A percentile compares a stretch with the other conserved stretches of the same genome.
Conservation (phyloP, 64 coral and sea anemone species). For the Dendrophyllia cribrosa region DNA sequence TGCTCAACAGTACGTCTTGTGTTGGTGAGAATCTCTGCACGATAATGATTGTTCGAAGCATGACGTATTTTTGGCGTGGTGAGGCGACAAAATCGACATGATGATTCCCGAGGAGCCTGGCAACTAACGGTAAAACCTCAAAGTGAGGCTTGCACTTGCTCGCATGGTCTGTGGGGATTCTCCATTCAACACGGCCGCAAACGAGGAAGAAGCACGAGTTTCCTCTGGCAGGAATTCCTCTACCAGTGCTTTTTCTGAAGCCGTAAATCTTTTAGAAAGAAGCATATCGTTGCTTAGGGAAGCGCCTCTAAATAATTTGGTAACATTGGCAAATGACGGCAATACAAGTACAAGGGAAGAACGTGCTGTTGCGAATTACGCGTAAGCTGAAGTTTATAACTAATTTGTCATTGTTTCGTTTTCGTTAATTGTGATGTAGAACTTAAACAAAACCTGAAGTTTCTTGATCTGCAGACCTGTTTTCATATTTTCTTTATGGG, state of each 20-base stretch:
- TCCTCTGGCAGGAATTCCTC: not conserved
- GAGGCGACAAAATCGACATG: too few relatives aligned
- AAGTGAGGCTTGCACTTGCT: too few relatives aligned
- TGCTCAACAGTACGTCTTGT: too few relatives aligned
- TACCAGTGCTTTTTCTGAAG: not conserved
- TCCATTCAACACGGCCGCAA: not conserved
- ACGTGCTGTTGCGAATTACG: not conserved
- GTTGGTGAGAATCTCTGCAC: too few relatives aligned
- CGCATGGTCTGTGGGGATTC: too few relatives aligned
- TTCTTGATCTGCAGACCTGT: too few relatives aligned
- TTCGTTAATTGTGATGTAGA: too few relatives aligned
- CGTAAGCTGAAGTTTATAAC: not conserved
- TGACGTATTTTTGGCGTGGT: too few relatives aligned
- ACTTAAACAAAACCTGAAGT: too few relatives aligned
- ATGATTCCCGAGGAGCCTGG: too few relatives aligned
- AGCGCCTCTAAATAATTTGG: not conserved
- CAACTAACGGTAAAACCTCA: too few relatives aligned
- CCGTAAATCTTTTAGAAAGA: not conserved
- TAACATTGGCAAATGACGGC: not conserved
- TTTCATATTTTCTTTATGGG: slow-evolving; percentile 1
- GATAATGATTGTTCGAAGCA: not conserved
- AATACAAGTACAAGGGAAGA: not conserved
- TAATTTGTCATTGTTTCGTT: too few relatives aligned
- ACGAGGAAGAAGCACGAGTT: not conserved
- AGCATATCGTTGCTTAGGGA: not conserved